Percentiles rank a stretch among this genome's conserved stretches.
phyloP scores from a whole-genome alignment of 1,140 invertebrate species.

The Campodea augens region DNA sequence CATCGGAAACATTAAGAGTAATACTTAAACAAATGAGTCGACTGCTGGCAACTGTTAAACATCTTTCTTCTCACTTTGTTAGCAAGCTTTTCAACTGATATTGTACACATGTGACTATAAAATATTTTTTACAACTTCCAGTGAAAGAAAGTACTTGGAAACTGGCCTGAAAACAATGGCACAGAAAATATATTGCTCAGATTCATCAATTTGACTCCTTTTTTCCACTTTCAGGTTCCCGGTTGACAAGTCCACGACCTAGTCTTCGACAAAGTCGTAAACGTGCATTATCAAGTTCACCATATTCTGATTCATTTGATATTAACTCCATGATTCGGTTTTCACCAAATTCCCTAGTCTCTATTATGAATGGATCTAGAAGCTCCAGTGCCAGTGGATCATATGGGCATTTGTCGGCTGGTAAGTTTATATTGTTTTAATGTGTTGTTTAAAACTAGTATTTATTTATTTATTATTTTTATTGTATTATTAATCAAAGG shows the following conservation, averaged over 20 bases:
- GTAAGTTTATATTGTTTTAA: too few species aligned
- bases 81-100: too few species aligned
- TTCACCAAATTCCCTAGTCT: conserved; percentile 78
- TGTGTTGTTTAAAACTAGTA: neutral
- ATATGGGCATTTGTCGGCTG: conserved; percentile 82
- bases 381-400: conserved; percentile 74
- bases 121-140: too few species aligned
- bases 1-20: too few species aligned
- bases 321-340: conserved; percentile 88
- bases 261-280: conserved; percentile 55
- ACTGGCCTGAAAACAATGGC: too few species aligned
- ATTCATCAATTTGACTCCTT: too few species aligned
- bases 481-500: neutral
- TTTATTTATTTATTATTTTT: neutral
- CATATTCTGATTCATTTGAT: conserved; percentile 83
- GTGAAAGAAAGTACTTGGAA: too few species aligned
- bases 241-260: conserved; percentile 43
- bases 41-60: too few species aligned
- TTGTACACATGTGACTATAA: too few species aligned
- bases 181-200: too few species aligned
- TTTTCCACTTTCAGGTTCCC: conserved; percentile 35
- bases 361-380: conserved; percentile 72
- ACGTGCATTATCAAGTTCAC: conserved; percentile 77
- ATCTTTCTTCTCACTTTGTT: too few species aligned
- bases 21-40: too few species aligned